Conservation (phyloP, 2,888 invertebrate genomes). For the Drosophila koepferae region DNA sequence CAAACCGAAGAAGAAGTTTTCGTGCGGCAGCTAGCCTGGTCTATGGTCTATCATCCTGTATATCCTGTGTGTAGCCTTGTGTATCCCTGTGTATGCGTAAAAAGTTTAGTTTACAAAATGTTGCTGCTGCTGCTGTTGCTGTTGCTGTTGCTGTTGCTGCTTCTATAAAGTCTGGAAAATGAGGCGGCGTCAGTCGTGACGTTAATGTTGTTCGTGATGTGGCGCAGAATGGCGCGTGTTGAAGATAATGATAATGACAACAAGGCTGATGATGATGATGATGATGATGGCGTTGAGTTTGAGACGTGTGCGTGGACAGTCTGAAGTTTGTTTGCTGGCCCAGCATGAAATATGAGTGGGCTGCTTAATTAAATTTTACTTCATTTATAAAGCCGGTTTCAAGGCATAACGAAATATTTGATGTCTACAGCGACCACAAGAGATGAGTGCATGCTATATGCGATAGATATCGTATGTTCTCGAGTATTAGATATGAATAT, state of each 20-base stretch:
- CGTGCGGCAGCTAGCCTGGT: constrained; percentile 12
- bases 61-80: constrained; percentile 9
- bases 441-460: not conserved
- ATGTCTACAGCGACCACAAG: not conserved
- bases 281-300: constrained; percentile 13
- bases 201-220: constrained; percentile 75
- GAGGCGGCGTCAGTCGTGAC: constrained; percentile 45
- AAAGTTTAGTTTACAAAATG: constrained; percentile 71
- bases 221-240: constrained; percentile 52
- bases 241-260: constrained; percentile 35
- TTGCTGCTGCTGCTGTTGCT: constrained; percentile 9
- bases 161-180: constrained; percentile 28
- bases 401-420: constrained; percentile 10
- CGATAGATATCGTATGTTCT: not conserved
- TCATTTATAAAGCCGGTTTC: constrained; percentile 71
- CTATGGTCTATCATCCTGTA: constrained; percentile 10
- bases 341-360: constrained; percentile 67
- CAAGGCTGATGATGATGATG: constrained; percentile 29
- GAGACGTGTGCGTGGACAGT: constrained; percentile 57
- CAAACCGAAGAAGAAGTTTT: constrained; percentile 47
- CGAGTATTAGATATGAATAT: not conserved
- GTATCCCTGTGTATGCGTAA: constrained; percentile 26
- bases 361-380: constrained; percentile 80
- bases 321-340: constrained; percentile 41
- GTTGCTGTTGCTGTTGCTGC: not conserved